phyloP scores from a whole-genome alignment of 2,113 vertebrate species.

The Acanthochromis polyacanthus region DNA sequence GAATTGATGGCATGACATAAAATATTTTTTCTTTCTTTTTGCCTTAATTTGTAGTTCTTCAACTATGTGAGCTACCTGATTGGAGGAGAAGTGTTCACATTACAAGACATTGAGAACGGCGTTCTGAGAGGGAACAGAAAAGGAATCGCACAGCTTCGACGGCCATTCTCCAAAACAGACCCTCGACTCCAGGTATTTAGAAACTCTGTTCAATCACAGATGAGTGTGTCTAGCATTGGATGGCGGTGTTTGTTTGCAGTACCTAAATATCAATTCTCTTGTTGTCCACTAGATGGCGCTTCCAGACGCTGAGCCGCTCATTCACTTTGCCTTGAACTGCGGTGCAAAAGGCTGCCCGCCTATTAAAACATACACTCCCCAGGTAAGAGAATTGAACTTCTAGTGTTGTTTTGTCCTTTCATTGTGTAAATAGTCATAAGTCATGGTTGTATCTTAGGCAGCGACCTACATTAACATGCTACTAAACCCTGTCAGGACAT shows the following conservation, averaged over 20 bases:
- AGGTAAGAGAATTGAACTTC: conserved; percentile 65
- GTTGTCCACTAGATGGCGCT: conserved; percentile 81
- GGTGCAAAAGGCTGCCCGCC: conserved; percentile 85
- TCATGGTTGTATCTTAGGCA: neutral
- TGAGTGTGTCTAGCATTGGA: neutral
- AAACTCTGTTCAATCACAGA: neutral
- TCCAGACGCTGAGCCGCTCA: conserved; percentile 83
- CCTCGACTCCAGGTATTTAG: conserved; percentile 82
- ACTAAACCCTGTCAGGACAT: conserved; percentile 85
- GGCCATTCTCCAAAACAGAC: conserved; percentile 85
- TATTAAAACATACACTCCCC: conserved; percentile 85
- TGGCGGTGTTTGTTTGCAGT: neutral
- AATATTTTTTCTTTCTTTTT: neutral
- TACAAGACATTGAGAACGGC: conserved; percentile 88
- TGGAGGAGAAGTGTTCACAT: conserved; percentile 86
- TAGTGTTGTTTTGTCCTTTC: neutral
- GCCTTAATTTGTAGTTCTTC: conserved; percentile 80
- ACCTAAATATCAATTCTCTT: neutral
- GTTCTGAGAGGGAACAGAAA: conserved; percentile 86
- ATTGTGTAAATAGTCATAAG: neutral
- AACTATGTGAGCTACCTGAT: conserved; percentile 89
- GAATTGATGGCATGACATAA: neutral
- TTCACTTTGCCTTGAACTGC: conserved; percentile 88
- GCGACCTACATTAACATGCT: neutral
- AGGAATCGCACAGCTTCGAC: conserved; percentile 83